Conservation (phyloP, 1,140 invertebrate genomes). For the Phymastichus coffea region DNA sequence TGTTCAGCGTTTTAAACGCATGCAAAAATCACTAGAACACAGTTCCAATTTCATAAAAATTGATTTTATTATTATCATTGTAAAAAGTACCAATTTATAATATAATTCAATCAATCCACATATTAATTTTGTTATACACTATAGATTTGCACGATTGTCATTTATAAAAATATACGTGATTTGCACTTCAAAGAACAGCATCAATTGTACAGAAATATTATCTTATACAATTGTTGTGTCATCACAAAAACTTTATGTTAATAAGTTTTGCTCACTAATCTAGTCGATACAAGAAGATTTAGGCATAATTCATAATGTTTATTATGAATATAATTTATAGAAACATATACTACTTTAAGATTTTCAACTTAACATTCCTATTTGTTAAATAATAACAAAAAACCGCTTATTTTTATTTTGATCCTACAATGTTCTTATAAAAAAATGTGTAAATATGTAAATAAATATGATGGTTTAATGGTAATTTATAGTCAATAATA, state of each 20-base stretch:
- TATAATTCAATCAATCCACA: too few relatives aligned
- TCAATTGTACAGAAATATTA: constrained; percentile 2
- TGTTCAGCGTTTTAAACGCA: too few relatives aligned
- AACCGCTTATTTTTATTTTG: constrained; percentile 16
- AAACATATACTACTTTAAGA: constrained; percentile 20
- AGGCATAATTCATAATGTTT: not conserved
- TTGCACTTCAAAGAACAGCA: not conserved
- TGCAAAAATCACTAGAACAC: too few relatives aligned
- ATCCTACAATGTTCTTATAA: constrained; percentile 11
- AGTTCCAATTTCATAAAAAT: too few relatives aligned
- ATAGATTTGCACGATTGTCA: constrained; percentile 2
- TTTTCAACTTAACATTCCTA: constrained; percentile 40
- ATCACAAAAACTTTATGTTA: constrained; percentile 7
- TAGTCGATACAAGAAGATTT: constrained; percentile 22
- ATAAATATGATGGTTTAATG: constrained; percentile 32
- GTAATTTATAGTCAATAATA: constrained; percentile 18
- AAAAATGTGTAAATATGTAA: constrained; percentile 45
- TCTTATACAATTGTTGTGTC: too few relatives aligned
- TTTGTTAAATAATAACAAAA: constrained; percentile 32
- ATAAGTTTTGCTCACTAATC: constrained; percentile 22
- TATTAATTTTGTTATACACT: constrained; percentile 13
- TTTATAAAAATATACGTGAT: not conserved
- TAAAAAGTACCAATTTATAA: too few relatives aligned
- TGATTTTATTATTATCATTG: too few relatives aligned
- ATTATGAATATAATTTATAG: constrained; percentile 17